Base-by-base conservation (phyloP, 30 jellyfish, hydroid and myxozoan species). In the Phacellophora camtschatica region DNA sequence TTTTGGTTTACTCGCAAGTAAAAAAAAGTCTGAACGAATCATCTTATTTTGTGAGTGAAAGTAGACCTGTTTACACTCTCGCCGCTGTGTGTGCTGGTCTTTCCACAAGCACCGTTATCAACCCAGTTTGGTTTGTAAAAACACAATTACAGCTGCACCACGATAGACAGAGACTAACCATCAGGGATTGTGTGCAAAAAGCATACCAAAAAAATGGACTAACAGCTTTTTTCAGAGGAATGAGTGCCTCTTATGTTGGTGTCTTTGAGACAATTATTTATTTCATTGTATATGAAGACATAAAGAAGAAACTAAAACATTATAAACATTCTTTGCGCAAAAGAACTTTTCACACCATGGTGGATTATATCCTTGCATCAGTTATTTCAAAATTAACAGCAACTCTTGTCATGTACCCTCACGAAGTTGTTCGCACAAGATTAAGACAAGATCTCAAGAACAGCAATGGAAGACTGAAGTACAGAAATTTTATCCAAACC, bases 61-160 rank as follows among this genome's bases (percentile, higher is more conserved):
- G 73, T 33, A 95, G 87, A 82, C 82, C 88, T 20, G 96, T 90
- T 20, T 86, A 64, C 35, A 77, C 96, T 9, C 35, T 84, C 11
- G 94, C 99, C 9, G 99, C 99, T 34, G 91, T 93, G 29, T 58
- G 83, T 54, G 97, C 97, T 18, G 95, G 97, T 15, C 51, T 87
- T 46, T 58, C 90, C 27, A 83, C 99, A 49, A 84, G 96, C 55
- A 93, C 99, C 8, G 85, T 82, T 16, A 86, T 89, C 2, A 86
- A 87, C 53, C 99, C 99, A 49, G 92, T 93, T 8, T 93, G 99
- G 99, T 86, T 87, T 66, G 66, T 93, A 22, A 93, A 93, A 78
- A 93, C 99, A 8, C 92, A 72, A 71, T 67, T 93, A 58, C 99
- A 93, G 83, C 90, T 93, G 72, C 75, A 84, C 48, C 82, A 71